Percentiles rank a stretch among this genome's conserved stretches.
These are phyloP conservation scores for Anseranas semipalmata DNA, from an alignment of 2,113 vertebrate genomes.

Conservation along the genomic window DNA sequence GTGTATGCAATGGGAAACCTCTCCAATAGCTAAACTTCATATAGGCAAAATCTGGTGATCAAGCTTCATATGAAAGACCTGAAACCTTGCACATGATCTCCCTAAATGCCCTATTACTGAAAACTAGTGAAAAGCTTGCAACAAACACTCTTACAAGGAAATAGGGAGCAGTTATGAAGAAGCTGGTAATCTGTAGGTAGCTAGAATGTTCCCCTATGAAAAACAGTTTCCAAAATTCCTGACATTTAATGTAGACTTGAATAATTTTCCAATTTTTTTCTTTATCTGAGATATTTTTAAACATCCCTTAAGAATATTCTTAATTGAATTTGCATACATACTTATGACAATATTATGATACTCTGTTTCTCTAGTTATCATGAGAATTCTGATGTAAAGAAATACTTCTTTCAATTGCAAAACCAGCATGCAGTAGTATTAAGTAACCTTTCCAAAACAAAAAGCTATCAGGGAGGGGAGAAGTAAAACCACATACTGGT, in stretches of 20 bases:
- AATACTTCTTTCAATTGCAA: not conserved
- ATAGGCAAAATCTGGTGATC: not conserved
- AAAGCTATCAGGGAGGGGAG: not conserved
- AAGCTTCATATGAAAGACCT: not conserved
- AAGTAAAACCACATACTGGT: accelerated
- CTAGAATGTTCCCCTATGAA: not conserved
- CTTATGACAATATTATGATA: not conserved
- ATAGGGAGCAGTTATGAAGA: not conserved
- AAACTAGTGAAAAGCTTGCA: not conserved
- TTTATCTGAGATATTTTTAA: not conserved
- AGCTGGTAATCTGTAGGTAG: not conserved
- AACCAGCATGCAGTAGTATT: not conserved
- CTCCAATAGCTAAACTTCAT: not conserved
- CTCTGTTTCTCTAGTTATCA: not conserved
- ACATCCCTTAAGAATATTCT: not conserved
- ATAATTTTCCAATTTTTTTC: not conserved
- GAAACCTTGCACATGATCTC: not conserved
- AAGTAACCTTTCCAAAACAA: not conserved
- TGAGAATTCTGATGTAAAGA: not conserved
- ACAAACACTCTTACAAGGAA: not conserved
- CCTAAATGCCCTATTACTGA: not conserved
- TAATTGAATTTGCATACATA: not conserved
- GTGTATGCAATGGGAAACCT: not conserved
- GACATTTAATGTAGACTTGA: not conserved
- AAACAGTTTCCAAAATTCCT: not conserved